Evolutionary conservation across 2,888 invertebrate species (phyloP).

Genomic region (Amphiduros pacificus): DNA sequence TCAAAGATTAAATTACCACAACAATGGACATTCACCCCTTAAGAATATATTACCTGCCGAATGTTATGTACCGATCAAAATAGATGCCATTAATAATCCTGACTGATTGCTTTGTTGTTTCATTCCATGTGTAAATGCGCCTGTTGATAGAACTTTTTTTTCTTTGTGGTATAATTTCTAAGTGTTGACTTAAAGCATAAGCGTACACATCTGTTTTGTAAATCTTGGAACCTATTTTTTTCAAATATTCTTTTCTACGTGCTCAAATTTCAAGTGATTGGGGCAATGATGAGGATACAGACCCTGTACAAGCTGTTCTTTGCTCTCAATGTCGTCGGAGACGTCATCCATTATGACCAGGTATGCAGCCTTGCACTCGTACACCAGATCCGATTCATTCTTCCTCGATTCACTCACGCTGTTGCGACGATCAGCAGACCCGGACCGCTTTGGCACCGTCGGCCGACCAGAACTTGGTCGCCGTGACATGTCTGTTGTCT

Average conservation of each 20-base stretch:
- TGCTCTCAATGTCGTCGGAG: constrained; percentile 41
- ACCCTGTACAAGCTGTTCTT: constrained; percentile 41
- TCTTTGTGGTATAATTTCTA: no score
- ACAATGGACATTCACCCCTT: no score
- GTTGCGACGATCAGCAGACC: constrained; percentile 1
- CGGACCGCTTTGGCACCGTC: background rate
- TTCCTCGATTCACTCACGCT: constrained; percentile 6
- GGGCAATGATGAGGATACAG: background rate
- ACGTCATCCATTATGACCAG: constrained; percentile 43
- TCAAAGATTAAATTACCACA: no score
- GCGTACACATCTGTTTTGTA: no score
- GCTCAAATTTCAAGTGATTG: background rate
- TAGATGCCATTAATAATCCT: no score
- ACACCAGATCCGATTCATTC: constrained; percentile 36
- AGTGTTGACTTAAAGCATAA: no score
- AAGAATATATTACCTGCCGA: no score
- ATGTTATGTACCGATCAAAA: no score
- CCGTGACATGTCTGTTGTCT: background rate
- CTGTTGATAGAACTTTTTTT: no score
- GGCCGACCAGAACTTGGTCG: constrained; percentile 17
- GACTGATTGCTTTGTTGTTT: no score
- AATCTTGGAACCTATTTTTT: background rate
- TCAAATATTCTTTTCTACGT: background rate
- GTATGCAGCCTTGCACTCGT: constrained; percentile 53
- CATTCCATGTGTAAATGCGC: no score